Base-by-base conservation (phyloP, 2,888 invertebrate genomes). In the Lasioglossum figueresi region DNA sequence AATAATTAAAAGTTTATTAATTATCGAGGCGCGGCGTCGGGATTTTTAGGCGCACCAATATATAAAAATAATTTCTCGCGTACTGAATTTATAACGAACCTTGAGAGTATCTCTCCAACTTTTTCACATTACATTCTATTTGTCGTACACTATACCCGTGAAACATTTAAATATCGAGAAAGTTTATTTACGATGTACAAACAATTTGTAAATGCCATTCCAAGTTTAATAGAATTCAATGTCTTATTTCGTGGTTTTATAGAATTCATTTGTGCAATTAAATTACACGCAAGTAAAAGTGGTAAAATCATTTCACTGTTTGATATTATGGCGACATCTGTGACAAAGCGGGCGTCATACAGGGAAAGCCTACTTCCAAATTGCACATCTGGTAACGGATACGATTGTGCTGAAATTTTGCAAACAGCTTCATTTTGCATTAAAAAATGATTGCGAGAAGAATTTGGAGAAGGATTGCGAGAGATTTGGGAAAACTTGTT, bases 1-100 rank as follows among this genome's bases (percentile, higher is more conserved):
- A 85, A 80, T 84, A 85, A 84, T 84, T 84, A 84, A 84, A 85
- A 85, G 76, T 85, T 84, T 84, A 84, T 84, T 84, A 84, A 85
- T 84, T 85, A 73, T 70, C 79, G 68, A 48, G 16, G n/a, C 27
- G 68, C 59, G 23, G 19, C 16, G 68, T 56, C 59, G 27, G 43
- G 77, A 77, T 83, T 73, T 68, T 80, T 74, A 68, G 66, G 73
- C 31, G 12, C 14, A 1, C 2, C 52, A 27, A 78, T 83, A 59
- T 76, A 59, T 76, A 76, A 83, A 84, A 76, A 72, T 79, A 72
- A 27, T 43, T 40, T 56, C 37, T 66, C 31, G 34, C 71, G 78
- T 45, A 48, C 74, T 59, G 43, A 84, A 78, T 74, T 84, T 77
- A 74, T 83, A 84, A 83, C 31, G 70, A 84, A 83, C 72, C 56